Evolutionary conservation across 2,888 invertebrate genomes (phyloP).

Genomic region (Perithous albicinctus): DNA sequence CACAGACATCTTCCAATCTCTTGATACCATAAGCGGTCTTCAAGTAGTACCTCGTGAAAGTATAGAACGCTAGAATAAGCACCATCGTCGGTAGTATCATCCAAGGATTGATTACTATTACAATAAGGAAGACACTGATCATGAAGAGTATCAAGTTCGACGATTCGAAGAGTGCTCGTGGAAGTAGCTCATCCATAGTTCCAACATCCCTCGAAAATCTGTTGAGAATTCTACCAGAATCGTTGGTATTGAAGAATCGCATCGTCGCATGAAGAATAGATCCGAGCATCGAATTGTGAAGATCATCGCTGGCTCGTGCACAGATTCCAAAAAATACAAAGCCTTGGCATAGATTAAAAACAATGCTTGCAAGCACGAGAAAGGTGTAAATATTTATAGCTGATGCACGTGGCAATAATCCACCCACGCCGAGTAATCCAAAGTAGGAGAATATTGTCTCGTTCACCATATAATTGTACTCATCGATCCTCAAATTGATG

Average conservation of each 20-base stretch:
- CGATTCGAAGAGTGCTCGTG: slow-evolving; percentile 86
- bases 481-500: background rate
- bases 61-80: slow-evolving; percentile 87
- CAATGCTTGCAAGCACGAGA: slow-evolving; percentile 78
- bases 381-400: slow-evolving; percentile 83
- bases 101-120: slow-evolving; percentile 87
- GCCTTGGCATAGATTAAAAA: slow-evolving; percentile 86
- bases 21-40: slow-evolving; percentile 90
- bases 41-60: slow-evolving; percentile 88
- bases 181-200: slow-evolving; percentile 87
- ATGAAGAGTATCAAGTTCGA: slow-evolving; percentile 85
- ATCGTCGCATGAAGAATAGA: slow-evolving; percentile 91
- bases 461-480: slow-evolving; percentile 57
- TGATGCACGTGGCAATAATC: slow-evolving; percentile 70
- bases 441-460: slow-evolving; percentile 64
- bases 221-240: slow-evolving; percentile 91
- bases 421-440: slow-evolving; percentile 71
- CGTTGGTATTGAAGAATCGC: slow-evolving; percentile 94
- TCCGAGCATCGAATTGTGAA: slow-evolving; percentile 94
- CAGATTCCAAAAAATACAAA: slow-evolving; percentile 91
- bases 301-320: slow-evolving; percentile 90
- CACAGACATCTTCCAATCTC: slow-evolving; percentile 86
- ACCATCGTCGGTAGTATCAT: slow-evolving; percentile 88
- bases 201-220: slow-evolving; percentile 92
- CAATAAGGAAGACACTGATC: slow-evolving; percentile 84